These are phyloP conservation scores for Sebastes iracundus DNA, from an alignment of 2,797 vertebrate species.

Conservation along the genomic window DNA sequence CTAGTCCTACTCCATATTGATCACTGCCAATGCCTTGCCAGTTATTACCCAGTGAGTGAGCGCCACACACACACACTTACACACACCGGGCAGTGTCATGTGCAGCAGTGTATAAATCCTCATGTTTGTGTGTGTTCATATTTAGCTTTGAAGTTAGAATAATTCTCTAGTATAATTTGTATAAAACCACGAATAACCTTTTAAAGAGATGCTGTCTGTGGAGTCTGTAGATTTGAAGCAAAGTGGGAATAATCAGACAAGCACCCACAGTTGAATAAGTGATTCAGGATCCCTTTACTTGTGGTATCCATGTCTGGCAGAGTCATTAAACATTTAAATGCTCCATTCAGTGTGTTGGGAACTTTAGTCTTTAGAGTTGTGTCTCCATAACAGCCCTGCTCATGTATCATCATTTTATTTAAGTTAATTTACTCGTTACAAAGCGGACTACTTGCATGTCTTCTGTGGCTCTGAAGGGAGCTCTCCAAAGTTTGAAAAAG, in stretches of 20 bases:
- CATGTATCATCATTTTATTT: neutral
- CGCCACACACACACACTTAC: neutral
- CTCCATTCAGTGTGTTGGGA: neutral
- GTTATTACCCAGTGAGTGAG: constrained; percentile 44
- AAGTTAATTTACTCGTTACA: neutral
- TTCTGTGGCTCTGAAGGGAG: neutral
- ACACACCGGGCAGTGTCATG: neutral
- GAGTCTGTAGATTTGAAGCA: neutral
- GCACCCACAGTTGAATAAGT: neutral
- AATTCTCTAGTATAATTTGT: neutral
- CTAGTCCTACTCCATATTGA: constrained; percentile 49
- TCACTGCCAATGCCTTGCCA: constrained; percentile 49
- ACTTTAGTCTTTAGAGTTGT: neutral
- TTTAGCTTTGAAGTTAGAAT: neutral
- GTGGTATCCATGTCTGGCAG: neutral
- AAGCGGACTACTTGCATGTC: neutral
- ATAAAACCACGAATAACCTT: neutral
- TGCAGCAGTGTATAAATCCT: neutral
- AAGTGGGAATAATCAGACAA: neutral
- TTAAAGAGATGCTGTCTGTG: neutral
- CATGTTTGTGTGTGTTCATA: neutral
- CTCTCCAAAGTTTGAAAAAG: neutral
- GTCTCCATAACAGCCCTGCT: neutral
- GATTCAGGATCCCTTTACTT: neutral
- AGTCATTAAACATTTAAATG: neutral